Conservation (phyloP, 2,888 invertebrate genomes). For the Gortyna flavago region DNA sequence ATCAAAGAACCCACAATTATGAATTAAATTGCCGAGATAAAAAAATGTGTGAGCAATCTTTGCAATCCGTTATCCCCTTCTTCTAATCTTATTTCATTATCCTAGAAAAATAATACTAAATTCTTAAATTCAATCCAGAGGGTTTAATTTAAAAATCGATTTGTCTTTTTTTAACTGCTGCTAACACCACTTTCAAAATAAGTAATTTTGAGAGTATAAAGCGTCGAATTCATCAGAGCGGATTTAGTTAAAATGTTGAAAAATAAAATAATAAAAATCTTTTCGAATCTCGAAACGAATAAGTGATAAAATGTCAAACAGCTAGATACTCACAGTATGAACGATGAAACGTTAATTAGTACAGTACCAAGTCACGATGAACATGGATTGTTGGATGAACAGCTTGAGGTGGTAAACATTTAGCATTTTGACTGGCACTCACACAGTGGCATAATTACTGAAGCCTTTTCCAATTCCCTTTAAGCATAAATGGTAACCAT, state of each 20-base stretch:
- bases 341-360: slow-evolving; percentile 30
- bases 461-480: slow-evolving; percentile 45
- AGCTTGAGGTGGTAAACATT: slow-evolving; percentile 10
- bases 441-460: slow-evolving; percentile 27
- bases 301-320: not conserved
- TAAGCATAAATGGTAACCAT: slow-evolving; percentile 12
- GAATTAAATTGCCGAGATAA: slow-evolving; percentile 18
- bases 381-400: slow-evolving; percentile 19
- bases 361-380: slow-evolving; percentile 11
- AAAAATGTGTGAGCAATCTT: slow-evolving; percentile 26
- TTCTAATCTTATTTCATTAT: slow-evolving; percentile 26
- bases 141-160: slow-evolving; percentile 21
- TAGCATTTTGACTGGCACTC: slow-evolving; percentile 30
- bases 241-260: slow-evolving; percentile 22
- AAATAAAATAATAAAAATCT: not conserved
- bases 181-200: slow-evolving; percentile 2
- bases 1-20: not conserved
- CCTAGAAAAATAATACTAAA: not conserved
- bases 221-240: slow-evolving; percentile 5
- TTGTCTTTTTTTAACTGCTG: slow-evolving; percentile 14
- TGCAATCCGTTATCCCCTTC: slow-evolving; percentile 12
- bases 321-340: not conserved
- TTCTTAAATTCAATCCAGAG: not conserved
- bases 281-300: not conserved
- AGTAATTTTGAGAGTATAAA: not conserved